Conservation (phyloP, 2,113 vertebrate species). For the cattle (Bos taurus) region ARS-UCD2.0 NC_037330.1:88923001-88923500, state of each 20-base stretch:
- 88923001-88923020: conserved; percentile 67
- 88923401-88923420: not conserved
- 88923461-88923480: not conserved
- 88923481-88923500: not conserved
- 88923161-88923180: conserved; percentile 61
- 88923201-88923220: conserved; percentile 35
- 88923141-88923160: conserved; percentile 50
- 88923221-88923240: conserved; percentile 71
- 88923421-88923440: not conserved
- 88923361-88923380: not conserved
- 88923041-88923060: conserved; percentile 50
- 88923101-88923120: conserved; percentile 51
- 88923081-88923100: conserved; percentile 60
- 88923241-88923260: conserved; percentile 62
- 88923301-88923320: not conserved
- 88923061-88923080: conserved; percentile 51
- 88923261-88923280: conserved; percentile 50
- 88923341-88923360: not conserved
- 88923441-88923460: not conserved
- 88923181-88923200: conserved; percentile 58
- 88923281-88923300: conserved; percentile 55
- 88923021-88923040: conserved; percentile 58
- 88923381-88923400: not conserved
- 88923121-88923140: conserved; percentile 52
- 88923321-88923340: conserved; percentile 3